Percentiles rank a stretch among this genome's conserved stretches.
These are phyloP conservation scores for Thysanoteuthis rhombus DNA, from an alignment of 2,888 invertebrate genomes.

Conservation along the genomic window DNA sequence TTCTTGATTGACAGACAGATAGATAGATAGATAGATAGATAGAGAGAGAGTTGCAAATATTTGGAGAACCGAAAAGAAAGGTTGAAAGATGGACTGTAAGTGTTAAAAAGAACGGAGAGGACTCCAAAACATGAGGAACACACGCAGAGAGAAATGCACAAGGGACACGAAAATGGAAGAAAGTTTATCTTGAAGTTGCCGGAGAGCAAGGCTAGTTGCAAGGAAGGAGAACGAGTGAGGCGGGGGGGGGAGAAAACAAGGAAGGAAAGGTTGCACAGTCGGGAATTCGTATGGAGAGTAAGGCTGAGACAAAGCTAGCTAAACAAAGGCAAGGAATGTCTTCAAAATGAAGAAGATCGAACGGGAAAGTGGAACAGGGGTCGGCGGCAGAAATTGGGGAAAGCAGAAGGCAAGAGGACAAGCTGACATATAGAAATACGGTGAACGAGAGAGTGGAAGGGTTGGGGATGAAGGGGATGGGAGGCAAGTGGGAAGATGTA, in stretches of 20 bases:
- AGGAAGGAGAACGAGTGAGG: not conserved
- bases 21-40: not conserved
- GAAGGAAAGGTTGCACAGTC: rapidly evolving
- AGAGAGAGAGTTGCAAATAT: too few relatives aligned
- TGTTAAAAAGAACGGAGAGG: not conserved
- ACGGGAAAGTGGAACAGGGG: not conserved
- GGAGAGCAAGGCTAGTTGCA: not conserved
- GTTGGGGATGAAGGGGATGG: not conserved
- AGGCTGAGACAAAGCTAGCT: not conserved
- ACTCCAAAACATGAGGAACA: not conserved
- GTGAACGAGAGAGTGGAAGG: not conserved
- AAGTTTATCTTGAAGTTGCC: not conserved
- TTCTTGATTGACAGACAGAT: not conserved
- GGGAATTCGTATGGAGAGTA: not conserved
- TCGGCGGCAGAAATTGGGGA: not conserved
- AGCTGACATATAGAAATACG: not conserved
- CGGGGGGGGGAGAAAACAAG: not conserved
- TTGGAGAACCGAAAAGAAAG: too few relatives aligned
- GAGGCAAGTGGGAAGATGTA: not conserved
- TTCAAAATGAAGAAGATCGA: not conserved
- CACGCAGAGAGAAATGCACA: not conserved
- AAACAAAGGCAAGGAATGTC: not conserved
- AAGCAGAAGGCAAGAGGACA: not conserved
- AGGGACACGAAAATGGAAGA: not conserved
- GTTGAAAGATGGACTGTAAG: too few relatives aligned